Evolutionary conservation across 2,113 vertebrate genomes (phyloP).

Genomic region (Podiceps cristatus): DNA sequence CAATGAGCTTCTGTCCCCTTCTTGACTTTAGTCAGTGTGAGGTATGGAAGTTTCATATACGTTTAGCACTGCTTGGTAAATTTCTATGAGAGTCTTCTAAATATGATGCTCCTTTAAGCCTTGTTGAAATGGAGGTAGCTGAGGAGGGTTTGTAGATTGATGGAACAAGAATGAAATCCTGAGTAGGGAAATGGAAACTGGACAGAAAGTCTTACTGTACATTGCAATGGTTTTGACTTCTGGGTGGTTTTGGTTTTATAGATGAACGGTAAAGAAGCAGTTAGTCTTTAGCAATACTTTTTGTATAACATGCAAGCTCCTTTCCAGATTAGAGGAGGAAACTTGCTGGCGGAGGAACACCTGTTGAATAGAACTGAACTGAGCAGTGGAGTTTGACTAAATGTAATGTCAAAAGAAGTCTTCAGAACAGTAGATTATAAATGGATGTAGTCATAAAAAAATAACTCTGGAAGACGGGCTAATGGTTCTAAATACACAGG

Average conservation of each 20-base stretch:
- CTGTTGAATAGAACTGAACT: neutral
- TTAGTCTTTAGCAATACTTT: neutral
- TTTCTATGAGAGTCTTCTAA: neutral
- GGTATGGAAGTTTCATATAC: neutral
- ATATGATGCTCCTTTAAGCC: neutral
- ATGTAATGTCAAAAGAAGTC: neutral
- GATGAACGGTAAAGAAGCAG: neutral
- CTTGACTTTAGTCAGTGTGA: neutral
- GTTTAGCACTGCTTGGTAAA: neutral
- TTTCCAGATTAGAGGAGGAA: neutral
- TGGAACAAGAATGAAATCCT: neutral
- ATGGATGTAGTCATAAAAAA: neutral
- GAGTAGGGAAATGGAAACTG: neutral
- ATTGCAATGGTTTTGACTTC: neutral
- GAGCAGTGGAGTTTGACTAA: neutral
- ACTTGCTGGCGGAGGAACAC: neutral
- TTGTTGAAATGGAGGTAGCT: slow-evolving; percentile 19
- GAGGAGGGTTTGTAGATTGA: neutral
- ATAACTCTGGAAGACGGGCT: neutral
- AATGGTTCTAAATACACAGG: accelerated
- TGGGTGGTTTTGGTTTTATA: neutral
- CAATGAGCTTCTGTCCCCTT: neutral
- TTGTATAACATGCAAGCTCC: neutral
- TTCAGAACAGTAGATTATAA: neutral
- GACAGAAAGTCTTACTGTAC: neutral